These are phyloP conservation scores for Nymphalis c-album DNA, from an alignment of 2,888 invertebrate species.

Conservation along the genomic window DNA sequence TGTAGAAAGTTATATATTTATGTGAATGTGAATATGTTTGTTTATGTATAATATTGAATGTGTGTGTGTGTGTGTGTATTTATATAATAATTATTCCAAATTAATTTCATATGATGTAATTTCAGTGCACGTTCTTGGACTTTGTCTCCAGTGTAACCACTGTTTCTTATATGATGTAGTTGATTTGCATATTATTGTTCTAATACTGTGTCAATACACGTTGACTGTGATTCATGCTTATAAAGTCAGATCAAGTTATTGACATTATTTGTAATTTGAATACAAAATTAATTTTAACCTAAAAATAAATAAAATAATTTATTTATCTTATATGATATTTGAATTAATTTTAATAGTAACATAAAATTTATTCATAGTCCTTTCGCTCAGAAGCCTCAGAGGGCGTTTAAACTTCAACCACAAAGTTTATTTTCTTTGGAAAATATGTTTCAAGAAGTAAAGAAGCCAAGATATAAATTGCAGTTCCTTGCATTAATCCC, in stretches of 20 bases:
- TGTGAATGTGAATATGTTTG: no score
- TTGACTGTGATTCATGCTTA: conserved; percentile 11
- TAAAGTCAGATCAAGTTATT: not conserved
- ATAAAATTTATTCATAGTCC: conserved; percentile 8
- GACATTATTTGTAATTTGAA: conserved; percentile 1
- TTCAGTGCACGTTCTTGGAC: no score
- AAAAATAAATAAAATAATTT: not conserved
- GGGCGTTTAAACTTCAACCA: conserved; percentile 18
- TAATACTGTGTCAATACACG: conserved; percentile 19
- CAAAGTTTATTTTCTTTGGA: conserved; percentile 20
- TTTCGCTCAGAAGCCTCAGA: conserved; percentile 17
- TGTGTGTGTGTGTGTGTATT: no score
- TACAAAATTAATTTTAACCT: not conserved
- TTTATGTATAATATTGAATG: no score
- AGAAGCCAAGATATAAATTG: conserved; percentile 34
- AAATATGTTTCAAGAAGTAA: conserved; percentile 20
- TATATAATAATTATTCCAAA: no score
- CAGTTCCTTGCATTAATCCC: conserved; percentile 35
- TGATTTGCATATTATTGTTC: conserved; percentile 19
- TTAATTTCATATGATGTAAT: no score
- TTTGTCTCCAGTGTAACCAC: not conserved
- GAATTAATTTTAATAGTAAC: not conserved
- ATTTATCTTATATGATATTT: not conserved
- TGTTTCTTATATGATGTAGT: conserved; percentile 4
- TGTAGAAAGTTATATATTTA: no score